A percentile compares a stretch with the other conserved stretches of the same genome.
phyloP scores from a whole-genome alignment of 1,140 invertebrate species.

The Yoshiicerus persimilis region DNA sequence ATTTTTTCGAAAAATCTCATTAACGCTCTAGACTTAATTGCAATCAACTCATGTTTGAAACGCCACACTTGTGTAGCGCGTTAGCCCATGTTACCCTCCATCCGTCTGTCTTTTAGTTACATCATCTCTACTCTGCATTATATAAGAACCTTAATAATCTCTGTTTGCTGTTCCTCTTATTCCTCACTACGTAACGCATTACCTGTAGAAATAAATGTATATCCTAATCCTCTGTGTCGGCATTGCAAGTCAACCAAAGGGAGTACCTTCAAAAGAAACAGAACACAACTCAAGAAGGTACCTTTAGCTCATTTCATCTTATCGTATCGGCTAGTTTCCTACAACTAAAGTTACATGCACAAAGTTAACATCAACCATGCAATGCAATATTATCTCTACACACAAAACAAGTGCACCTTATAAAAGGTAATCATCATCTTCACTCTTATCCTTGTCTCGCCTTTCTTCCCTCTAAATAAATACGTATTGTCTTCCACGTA shows the following conservation, averaged over 20 bases:
- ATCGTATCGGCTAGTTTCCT: background rate
- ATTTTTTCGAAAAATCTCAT: constrained; percentile 47
- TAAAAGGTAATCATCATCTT: background rate
- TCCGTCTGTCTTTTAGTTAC: background rate
- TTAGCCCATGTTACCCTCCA: background rate
- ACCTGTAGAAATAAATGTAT: background rate
- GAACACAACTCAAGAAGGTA: background rate
- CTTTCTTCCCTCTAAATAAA: background rate
- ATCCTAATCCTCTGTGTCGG: background rate
- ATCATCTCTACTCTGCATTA: background rate
- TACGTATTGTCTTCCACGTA: background rate
- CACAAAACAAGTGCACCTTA: background rate
- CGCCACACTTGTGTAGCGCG: constrained; percentile 9
- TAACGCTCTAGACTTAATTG: constrained; percentile 45
- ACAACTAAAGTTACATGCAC: background rate
- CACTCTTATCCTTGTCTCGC: background rate
- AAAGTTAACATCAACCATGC: background rate
- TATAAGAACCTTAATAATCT: background rate
- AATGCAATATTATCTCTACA: background rate
- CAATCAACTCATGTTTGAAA: constrained; percentile 38
- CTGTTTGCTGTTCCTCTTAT: background rate
- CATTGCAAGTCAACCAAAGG: background rate
- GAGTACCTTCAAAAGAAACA: background rate
- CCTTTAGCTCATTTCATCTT: background rate
- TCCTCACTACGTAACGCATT: background rate